Percentiles rank a stretch among this genome's conserved stretches.
phyloP scores from a whole-genome alignment of 2,888 invertebrate species.

The Octonoba sinensis region DNA sequence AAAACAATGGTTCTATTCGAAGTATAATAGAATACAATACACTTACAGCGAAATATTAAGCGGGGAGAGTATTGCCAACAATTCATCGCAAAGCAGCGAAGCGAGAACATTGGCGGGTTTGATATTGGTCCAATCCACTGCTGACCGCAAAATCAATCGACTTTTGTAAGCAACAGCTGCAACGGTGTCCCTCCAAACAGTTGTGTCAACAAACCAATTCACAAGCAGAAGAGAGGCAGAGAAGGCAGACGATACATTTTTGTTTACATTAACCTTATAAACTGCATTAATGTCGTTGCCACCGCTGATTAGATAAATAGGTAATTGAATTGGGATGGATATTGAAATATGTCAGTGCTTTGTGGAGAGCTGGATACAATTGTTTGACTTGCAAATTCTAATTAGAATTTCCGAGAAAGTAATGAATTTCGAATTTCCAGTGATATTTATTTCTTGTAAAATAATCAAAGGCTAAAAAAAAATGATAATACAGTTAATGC shows the following conservation, averaged over 20 bases:
- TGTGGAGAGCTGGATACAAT: too few species aligned
- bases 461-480: too few species aligned
- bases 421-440: too few species aligned
- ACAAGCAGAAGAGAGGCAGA: not conserved
- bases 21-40: too few species aligned
- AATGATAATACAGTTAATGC: too few species aligned
- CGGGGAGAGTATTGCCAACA: slow-evolving; percentile 54
- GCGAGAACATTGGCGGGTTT: slow-evolving; percentile 24
- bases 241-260: slow-evolving; percentile 27
- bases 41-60: slow-evolving; percentile 47
- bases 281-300: slow-evolving; percentile 40
- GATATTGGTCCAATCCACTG: slow-evolving; percentile 58
- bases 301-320: too few species aligned
- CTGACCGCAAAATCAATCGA: slow-evolving; percentile 62
- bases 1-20: too few species aligned
- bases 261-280: slow-evolving; percentile 17
- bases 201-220: slow-evolving; percentile 56
- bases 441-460: too few species aligned
- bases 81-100: slow-evolving; percentile 31
- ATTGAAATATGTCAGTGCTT: too few species aligned
- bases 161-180: slow-evolving; percentile 13
- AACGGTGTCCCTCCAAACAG: slow-evolving; percentile 43
- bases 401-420: too few species aligned
- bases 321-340: too few species aligned
- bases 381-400: too few species aligned